Evolutionary conservation across 2,113 vertebrate species (phyloP).

Genomic region (Tenebrosternarchus preto): DNA sequence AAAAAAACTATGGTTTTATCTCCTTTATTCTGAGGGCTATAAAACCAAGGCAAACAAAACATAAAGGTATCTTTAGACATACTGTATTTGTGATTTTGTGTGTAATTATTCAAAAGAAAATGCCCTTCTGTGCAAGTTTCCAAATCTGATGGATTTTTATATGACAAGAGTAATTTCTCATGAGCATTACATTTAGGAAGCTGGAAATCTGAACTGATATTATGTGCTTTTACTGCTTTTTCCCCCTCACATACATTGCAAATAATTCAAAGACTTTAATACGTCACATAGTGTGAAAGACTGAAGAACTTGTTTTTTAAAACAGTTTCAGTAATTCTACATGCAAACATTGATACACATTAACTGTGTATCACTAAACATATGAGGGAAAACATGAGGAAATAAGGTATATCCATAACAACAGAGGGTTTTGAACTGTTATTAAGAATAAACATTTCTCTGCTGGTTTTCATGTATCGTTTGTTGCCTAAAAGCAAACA

Average conservation of each 20-base stretch:
- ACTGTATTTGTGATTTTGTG: slow-evolving; percentile 12
- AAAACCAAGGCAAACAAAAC: neutral
- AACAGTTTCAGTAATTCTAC: neutral
- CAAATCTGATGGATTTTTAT: neutral
- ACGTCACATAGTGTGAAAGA: too few relatives aligned
- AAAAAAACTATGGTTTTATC: neutral
- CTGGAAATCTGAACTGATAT: neutral
- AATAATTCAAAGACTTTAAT: neutral
- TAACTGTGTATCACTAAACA: too few relatives aligned
- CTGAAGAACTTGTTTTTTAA: neutral
- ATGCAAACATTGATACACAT: neutral
- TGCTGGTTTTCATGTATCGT: slow-evolving; percentile 64
- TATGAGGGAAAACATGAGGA: neutral
- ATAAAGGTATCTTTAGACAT: neutral
- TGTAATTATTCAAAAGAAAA: slow-evolving; percentile 5
- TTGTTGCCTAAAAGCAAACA: slow-evolving; percentile 66
- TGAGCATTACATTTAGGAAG: neutral
- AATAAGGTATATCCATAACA: slow-evolving; percentile 47
- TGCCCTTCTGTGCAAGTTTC: neutral
- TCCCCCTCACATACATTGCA: neutral
- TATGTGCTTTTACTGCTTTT: neutral
- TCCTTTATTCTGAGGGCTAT: neutral
- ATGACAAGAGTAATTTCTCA: neutral
- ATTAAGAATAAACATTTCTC: too few relatives aligned
- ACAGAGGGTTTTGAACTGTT: too few relatives aligned